Base-by-base conservation (phyloP, 2,113 vertebrate genomes). In the Hyperopisus bebe region DNA sequence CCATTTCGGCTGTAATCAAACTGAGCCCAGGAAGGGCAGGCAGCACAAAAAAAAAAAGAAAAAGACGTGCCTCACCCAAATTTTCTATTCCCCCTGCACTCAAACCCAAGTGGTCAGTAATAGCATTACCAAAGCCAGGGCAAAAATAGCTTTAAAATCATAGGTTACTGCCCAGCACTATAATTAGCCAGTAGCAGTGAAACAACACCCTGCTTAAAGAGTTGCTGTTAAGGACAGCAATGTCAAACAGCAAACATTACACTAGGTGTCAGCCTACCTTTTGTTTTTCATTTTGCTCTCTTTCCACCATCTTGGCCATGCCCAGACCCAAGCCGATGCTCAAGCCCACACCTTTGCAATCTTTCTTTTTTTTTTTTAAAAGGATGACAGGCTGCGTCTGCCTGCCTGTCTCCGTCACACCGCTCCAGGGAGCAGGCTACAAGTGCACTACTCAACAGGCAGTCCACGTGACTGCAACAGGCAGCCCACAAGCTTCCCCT, bases 1-100 rank as follows among this genome's bases (percentile, higher is more conserved):
- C 35, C 86, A 89, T 62, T 53, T 31, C 83, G 50, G 90, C 80
- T 91, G 91, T 89, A 90, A 92, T 90, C 53, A 91, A 91, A 51
- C 87, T 35, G 31, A 84, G 48, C 5, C 9, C 3, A 88, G 35
- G 86, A 77, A n/a, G 82, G 19, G 39, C 7, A 47, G 19, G 1
- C 82, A 84, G 7, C 80, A 47, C 35, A 86, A 51, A 48, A 86
- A 89, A 86, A 89, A 21, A 39, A 39, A n/a, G n/a, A 83, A 55
- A 89, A 44, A 62, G 55, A 87, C 62, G 21, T n/a, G 10, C 42
- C 48, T 24, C 21, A 42, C 70, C n/a, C 19, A 44, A 88, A 87
- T 42, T 42, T 66, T 62, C 35, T 44, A 21, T 47, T 88, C 55
- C 58, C 51, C 74, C 5, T 58, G 13, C 31, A 80, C 51, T 88